A percentile compares a stretch with the other conserved stretches of the same genome.
phyloP scores from a whole-genome alignment of 2,113 vertebrate genomes.

The Empidonax traillii region DNA sequence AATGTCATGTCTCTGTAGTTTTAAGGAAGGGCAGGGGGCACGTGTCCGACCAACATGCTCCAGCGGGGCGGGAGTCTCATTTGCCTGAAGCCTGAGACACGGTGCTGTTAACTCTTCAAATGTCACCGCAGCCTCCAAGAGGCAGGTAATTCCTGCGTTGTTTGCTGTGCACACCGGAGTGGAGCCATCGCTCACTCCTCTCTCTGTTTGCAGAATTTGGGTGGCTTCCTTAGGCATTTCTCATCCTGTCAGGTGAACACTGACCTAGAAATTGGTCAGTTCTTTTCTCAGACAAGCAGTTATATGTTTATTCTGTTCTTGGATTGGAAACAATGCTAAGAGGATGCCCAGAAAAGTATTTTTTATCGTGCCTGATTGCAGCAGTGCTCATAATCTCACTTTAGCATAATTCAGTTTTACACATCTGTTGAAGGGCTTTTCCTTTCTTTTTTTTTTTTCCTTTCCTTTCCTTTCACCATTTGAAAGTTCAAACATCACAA shows the following conservation, averaged over 20 bases:
- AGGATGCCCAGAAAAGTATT: too few species aligned
- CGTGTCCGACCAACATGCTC: not conserved
- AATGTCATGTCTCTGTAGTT: not conserved
- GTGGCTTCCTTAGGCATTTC: not conserved
- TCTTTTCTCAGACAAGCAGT: rapidly evolving
- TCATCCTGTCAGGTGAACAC: not conserved
- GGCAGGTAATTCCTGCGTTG: not conserved
- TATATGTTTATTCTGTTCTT: not conserved
- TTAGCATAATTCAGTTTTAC: not conserved
- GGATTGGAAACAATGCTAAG: not conserved
- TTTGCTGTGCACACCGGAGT: rapidly evolving
- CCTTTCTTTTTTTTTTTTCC: not conserved
- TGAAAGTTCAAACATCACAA: not conserved
- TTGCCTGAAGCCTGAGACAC: not conserved
- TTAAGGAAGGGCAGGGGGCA: not conserved
- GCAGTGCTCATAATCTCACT: not conserved
- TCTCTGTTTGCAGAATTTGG: not conserved
- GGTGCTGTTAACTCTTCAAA: not conserved
- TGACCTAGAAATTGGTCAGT: not conserved
- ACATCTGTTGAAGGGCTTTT: not conserved
- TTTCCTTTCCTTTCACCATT: not conserved
- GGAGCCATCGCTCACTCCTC: not conserved
- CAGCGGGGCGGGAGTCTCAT: not conserved
- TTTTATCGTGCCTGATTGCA: not conserved
- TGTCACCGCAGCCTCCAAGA: not conserved